phyloP scores from a whole-genome alignment of 2,888 invertebrate species.

The Molorchus minor region DNA sequence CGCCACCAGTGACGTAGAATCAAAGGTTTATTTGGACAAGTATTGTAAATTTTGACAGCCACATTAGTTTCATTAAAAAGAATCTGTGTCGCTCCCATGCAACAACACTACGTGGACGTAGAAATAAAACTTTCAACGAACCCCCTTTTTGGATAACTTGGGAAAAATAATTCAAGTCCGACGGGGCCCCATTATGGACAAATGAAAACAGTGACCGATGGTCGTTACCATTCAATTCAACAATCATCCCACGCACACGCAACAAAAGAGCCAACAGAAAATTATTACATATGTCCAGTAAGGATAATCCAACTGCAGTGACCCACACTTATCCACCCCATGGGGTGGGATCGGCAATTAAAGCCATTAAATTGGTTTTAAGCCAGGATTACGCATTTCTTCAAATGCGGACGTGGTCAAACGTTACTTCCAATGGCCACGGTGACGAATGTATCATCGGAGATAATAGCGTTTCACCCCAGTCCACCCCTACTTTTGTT shows the following conservation, averaged over 20 bases:
- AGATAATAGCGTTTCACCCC: slow-evolving; percentile 18
- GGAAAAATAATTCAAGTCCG: not conserved
- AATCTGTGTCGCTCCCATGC: not conserved
- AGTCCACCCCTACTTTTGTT: slow-evolving; percentile 37
- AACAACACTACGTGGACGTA: not conserved
- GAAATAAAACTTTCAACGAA: not conserved
- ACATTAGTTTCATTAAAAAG: not conserved
- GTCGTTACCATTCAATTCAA: slow-evolving; percentile 29
- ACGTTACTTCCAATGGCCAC: slow-evolving; percentile 36
- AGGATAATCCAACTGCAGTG: slow-evolving; percentile 30
- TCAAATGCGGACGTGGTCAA: slow-evolving; percentile 47
- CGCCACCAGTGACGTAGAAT: no score
- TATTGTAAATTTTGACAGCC: not conserved
- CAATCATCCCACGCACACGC: slow-evolving; percentile 40
- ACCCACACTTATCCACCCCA: slow-evolving; percentile 28
- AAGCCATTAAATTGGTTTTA: slow-evolving; percentile 55
- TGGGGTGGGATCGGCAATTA: slow-evolving; percentile 48
- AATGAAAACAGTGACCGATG: slow-evolving; percentile 17
- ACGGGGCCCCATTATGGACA: not conserved
- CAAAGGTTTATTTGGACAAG: not conserved
- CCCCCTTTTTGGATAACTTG: not conserved
- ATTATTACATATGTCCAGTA: slow-evolving; percentile 45
- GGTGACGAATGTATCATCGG: slow-evolving; percentile 28
- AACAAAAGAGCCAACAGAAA: slow-evolving; percentile 36
- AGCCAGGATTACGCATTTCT: slow-evolving; percentile 53